Percentiles rank a stretch among this genome's conserved stretches.
Conservation (phyloP, 2,888 invertebrate genomes). For the Parochlus steinenii region DNA sequence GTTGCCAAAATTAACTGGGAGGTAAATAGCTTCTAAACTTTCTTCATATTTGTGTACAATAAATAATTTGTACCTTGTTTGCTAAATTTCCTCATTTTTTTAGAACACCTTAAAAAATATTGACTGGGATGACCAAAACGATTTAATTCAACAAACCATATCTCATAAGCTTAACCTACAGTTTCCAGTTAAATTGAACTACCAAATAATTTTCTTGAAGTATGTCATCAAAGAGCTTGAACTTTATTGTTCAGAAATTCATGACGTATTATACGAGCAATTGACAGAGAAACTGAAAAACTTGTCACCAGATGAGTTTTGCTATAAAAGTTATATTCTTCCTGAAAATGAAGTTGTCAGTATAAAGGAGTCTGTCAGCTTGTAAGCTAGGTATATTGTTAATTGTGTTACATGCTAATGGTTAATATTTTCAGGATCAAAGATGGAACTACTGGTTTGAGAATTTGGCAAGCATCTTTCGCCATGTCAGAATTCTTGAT, state of each 20-base stretch:
- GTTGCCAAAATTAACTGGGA: slow-evolving; percentile 22
- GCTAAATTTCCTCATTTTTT: slow-evolving; percentile 9
- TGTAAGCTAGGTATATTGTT: too few relatives aligned
- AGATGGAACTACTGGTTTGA: slow-evolving; percentile 63
- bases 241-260: slow-evolving; percentile 34
- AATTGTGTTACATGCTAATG: too few relatives aligned
- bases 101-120: slow-evolving; percentile 11
- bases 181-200: slow-evolving; percentile 44
- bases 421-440: too few relatives aligned
- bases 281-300: slow-evolving; percentile 37
- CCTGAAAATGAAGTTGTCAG: slow-evolving; percentile 31
- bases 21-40: slow-evolving; percentile 14
- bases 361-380: slow-evolving; percentile 50
- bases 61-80: not conserved
- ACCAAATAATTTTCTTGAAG: slow-evolving; percentile 49
- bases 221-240: slow-evolving; percentile 42
- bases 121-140: slow-evolving; percentile 37
- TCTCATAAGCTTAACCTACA: slow-evolving; percentile 34
- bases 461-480: slow-evolving; percentile 62
- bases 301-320: slow-evolving; percentile 26
- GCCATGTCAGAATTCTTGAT: slow-evolving; percentile 55
- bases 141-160: slow-evolving; percentile 40
- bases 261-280: slow-evolving; percentile 45
- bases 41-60: too few relatives aligned
- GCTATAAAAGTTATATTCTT: slow-evolving; percentile 44